Conservation (phyloP, 2,797 vertebrate species). For the Rhinatrema bivittatum region DNA sequence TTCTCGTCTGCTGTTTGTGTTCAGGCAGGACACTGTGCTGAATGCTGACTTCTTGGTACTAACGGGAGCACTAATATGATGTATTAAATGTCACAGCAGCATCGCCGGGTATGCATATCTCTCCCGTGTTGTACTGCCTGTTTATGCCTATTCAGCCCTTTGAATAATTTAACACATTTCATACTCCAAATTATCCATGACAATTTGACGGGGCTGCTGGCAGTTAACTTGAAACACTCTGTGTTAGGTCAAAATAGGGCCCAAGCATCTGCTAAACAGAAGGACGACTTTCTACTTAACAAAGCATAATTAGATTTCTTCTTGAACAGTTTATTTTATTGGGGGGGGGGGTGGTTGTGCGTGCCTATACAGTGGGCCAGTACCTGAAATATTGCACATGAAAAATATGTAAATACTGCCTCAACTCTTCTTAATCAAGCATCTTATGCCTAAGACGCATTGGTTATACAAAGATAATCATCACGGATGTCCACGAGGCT, state of each 20-base stretch:
- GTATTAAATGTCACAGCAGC: slow-evolving; percentile 79
- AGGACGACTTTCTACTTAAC: slow-evolving; percentile 54
- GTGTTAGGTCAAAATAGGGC: slow-evolving; percentile 65
- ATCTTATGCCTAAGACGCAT: neutral
- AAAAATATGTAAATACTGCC: neutral
- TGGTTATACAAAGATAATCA: neutral
- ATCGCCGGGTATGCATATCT: slow-evolving; percentile 71
- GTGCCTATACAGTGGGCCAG: slow-evolving; percentile 5
- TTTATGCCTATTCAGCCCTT: slow-evolving; percentile 94
- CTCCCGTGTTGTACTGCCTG: slow-evolving; percentile 63
- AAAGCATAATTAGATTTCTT: slow-evolving; percentile 54
- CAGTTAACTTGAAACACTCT: slow-evolving; percentile 66
- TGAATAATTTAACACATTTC: slow-evolving; percentile 85
- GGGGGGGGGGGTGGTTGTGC: slow-evolving; percentile 23
- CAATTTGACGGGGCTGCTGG: slow-evolving; percentile 74
- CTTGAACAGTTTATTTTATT: slow-evolving; percentile 23
- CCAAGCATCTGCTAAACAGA: slow-evolving; percentile 64
- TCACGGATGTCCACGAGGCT: too few relatives aligned
- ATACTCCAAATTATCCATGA: slow-evolving; percentile 82
- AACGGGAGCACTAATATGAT: slow-evolving; percentile 72
- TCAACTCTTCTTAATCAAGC: neutral
- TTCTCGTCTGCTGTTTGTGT: neutral
- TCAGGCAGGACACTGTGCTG: slow-evolving; percentile 20
- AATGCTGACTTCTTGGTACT: slow-evolving; percentile 35
- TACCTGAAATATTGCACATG: neutral